Evolutionary conservation across 2,113 vertebrate genomes (phyloP), one percentile per base, ranked within the genome.

Genomic region (Ellobius talpinus): DNA sequence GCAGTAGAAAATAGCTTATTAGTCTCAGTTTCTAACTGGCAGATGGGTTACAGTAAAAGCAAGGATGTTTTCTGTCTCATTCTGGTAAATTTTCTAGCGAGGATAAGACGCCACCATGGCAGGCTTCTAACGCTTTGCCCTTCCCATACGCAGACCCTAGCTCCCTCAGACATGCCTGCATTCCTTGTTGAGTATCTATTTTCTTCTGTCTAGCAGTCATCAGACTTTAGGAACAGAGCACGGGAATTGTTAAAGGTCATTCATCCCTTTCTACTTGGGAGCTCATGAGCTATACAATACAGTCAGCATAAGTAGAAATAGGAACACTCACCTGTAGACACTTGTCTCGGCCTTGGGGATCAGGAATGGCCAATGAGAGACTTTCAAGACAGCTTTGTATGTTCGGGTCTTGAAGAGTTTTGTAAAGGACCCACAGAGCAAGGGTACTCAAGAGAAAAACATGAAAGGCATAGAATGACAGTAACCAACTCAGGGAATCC

Each of bases 11-110:
- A 96, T 89, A 93, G 82, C 84, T 92, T 97, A 94, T 97, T 98
- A 98, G 97, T 95, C 93, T 97, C 91, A 52, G 42, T 95, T 87
- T 96, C 93, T 97, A 82, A 96, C 86, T 97, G 87, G 74, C 93
- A 97, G 89, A 95, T 96, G 86, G 89, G 88, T 84, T 95, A 93
- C 42, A 50, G 78, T 89, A 81, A 96, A 96, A 95, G 79, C 11
- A 58, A 93, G 47, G 24, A 45, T 55, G 10, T 94, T 92, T 96
- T 91, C 95, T 94, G 77, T 95, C 94, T 96, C 33, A 91, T 31
- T 92, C 39, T 94, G 65, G 91, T 93, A 55, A n/a, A 87, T 91
- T 97, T 94, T 87, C 31, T 73, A 93, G 72, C 68, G 72, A 85
- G 77, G 77, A 61, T 70, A 72, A 93, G 61, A 63, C 72, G 55